These are phyloP conservation scores for Staurois parvus DNA, from an alignment of 2,797 vertebrate species.

Conservation along the genomic window DNA sequence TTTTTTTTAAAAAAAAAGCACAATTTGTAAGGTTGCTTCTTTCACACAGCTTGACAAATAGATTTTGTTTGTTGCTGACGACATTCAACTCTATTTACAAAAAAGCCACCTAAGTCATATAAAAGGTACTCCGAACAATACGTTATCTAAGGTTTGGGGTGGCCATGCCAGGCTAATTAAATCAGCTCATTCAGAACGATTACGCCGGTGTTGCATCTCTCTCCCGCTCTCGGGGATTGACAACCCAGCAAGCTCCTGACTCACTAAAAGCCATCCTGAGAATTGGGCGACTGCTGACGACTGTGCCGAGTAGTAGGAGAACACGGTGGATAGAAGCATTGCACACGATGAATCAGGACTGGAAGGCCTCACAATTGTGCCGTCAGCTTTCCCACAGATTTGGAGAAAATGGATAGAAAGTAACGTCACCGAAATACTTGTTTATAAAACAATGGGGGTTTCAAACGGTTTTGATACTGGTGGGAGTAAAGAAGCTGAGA, in stretches of 20 bases:
- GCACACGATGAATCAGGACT: background rate
- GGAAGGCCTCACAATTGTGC: background rate
- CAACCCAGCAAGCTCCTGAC: background rate
- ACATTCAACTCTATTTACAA: slow-evolving; percentile 10
- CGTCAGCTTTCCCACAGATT: background rate
- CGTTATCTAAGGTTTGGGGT: slow-evolving; percentile 1
- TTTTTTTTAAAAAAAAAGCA: background rate
- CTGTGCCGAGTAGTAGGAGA: background rate
- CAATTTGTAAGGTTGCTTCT: background rate
- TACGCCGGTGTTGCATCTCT: background rate
- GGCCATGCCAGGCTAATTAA: slow-evolving; percentile 9
- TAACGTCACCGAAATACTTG: background rate
- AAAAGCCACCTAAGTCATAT: slow-evolving; percentile 11
- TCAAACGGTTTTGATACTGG: background rate
- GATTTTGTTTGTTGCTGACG: slow-evolving; percentile 15
- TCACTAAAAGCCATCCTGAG: background rate
- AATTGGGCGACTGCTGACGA: background rate
- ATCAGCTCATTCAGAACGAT: slow-evolving; percentile 10
- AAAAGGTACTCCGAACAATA: slow-evolving; percentile 13
- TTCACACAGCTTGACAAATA: slow-evolving; percentile 42
- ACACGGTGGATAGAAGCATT: background rate
- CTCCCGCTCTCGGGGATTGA: background rate
- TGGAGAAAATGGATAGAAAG: background rate
- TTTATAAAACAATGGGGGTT: background rate
- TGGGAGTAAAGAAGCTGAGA: background rate